Base-by-base conservation (phyloP, 1,140 invertebrate species). In the Mercenaria mercenaria region DNA sequence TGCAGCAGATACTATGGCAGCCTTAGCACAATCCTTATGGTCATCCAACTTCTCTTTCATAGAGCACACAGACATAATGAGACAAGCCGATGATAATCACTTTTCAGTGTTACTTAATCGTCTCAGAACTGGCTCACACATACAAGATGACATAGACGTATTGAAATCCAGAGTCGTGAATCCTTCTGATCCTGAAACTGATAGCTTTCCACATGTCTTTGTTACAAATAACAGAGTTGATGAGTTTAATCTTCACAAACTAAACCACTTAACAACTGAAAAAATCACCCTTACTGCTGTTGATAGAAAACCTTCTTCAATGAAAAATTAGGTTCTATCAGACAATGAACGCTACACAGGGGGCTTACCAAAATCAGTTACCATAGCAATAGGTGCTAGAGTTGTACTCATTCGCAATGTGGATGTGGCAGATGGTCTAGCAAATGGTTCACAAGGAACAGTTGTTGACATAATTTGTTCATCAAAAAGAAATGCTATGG, bases 1-100 rank as follows among this genome's bases (percentile, higher is more conserved):
- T 43, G 52, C 52, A 41, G 6, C 67, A 69, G 34, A 90, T 47
- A 32, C 26, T 20, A 20, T 67, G 29, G 59, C 81, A 67, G 56
- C 59, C 59, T 69, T 64, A 64, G 23, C 41, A 32, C 26, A 32
- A 39, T 64, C 39, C 43, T 29, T 67, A 29, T 84, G 41, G 81
- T 4, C 18, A 23, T 69, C 26, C 15, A 41, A 84, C 37, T 84
- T 84, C 64, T 37, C 23, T 29, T 84, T 34, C 32, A 64, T 64
- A 26, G 81, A 84, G 47, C 23, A 69, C n/a, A 69, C 81, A 26
- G n/a, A 84, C 4, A 69, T 84, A 43, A 84, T 84, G 81, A 64
- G 81, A 47, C 81, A 84, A 41, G 64, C 59, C 18, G 81, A 64
- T 64, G 81, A 69, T 26, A 32, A 84, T 52, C 3, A 41, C n/a